Percentiles rank a stretch among this genome's conserved stretches.
These are phyloP conservation scores for Mylabris phalerata DNA, from an alignment of 1,140 invertebrate species.

Conservation along the genomic window DNA sequence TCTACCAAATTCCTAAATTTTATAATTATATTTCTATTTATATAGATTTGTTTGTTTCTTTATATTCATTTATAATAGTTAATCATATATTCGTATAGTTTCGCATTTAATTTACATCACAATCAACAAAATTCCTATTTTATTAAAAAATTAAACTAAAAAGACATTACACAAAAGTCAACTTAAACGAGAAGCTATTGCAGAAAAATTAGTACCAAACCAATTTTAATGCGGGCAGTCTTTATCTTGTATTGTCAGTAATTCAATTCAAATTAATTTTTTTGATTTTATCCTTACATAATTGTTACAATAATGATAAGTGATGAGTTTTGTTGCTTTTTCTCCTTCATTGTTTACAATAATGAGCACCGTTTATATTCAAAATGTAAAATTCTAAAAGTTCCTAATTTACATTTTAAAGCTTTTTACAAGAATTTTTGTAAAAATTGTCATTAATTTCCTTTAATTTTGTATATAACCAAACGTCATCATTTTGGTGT, in stretches of 20 bases:
- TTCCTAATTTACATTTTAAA: conserved; percentile 22
- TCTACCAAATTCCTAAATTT: conserved; percentile 20
- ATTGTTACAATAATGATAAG: neutral
- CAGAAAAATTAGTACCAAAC: conserved; percentile 6
- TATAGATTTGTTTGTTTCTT: neutral
- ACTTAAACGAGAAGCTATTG: conserved; percentile 2
- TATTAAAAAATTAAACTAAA: neutral
- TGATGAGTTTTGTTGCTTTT: no score
- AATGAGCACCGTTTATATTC: conserved; percentile 30
- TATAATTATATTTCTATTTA: conserved; percentile 3
- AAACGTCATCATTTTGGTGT: conserved; percentile 17
- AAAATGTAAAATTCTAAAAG: conserved; percentile 19
- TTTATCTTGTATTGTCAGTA: conserved; percentile 34
- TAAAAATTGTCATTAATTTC: no score
- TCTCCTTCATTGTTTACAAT: no score
- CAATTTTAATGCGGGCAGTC: conserved; percentile 23
- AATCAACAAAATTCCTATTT: neutral
- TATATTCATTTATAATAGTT: conserved; percentile 8
- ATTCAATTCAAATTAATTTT: conserved; percentile 18
- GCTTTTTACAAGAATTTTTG: conserved; percentile 19
- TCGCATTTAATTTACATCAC: conserved; percentile 6
- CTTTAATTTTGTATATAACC: conserved; percentile 18
- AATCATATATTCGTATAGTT: conserved; percentile 12
- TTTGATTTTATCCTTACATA: conserved; percentile 1
- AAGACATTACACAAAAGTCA: conserved; percentile 1